phyloP scores from a whole-genome alignment of 2,113 vertebrate species.

The Engraulis encrasicolus region DNA sequence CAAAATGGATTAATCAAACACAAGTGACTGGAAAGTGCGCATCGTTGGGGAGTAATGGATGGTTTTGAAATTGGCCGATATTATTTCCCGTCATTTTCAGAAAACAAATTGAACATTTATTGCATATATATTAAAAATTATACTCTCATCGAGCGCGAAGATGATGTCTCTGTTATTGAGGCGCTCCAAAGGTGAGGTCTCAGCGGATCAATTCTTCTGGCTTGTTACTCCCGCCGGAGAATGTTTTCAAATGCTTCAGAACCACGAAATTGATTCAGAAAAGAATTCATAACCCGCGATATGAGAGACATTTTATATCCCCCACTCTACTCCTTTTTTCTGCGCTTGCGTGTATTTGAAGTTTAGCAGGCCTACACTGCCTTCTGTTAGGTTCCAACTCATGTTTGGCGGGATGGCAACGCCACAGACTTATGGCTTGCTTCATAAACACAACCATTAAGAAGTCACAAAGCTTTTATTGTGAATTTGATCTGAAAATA shows the following conservation, averaged over 20 bases:
- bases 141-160: constrained; percentile 90
- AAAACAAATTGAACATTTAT: constrained; percentile 99
- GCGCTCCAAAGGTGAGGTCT: constrained; percentile 95
- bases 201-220: constrained; percentile 81
- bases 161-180: constrained; percentile 93
- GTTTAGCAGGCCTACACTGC: constrained; percentile 3
- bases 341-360: constrained; percentile 23
- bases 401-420: constrained; percentile 82
- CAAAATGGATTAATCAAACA: constrained; percentile 97
- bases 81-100: constrained; percentile 99
- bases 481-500: constrained; percentile 88
- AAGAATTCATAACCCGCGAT: constrained; percentile 78
- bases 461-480: constrained; percentile 89
- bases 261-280: constrained; percentile 85
- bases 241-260: constrained; percentile 77
- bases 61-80: constrained; percentile 96
- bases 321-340: constrained; percentile 52
- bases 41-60: constrained; percentile 96
- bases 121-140: constrained; percentile 99
- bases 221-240: constrained; percentile 84
- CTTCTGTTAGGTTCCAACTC: background rate
- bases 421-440: constrained; percentile 86
- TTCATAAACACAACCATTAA: constrained; percentile 94
- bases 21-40: constrained; percentile 84
- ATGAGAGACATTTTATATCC: background rate